These are phyloP conservation scores for Phrixothrix hirtus DNA, from an alignment of 2,888 invertebrate genomes.

Conservation along the genomic window DNA sequence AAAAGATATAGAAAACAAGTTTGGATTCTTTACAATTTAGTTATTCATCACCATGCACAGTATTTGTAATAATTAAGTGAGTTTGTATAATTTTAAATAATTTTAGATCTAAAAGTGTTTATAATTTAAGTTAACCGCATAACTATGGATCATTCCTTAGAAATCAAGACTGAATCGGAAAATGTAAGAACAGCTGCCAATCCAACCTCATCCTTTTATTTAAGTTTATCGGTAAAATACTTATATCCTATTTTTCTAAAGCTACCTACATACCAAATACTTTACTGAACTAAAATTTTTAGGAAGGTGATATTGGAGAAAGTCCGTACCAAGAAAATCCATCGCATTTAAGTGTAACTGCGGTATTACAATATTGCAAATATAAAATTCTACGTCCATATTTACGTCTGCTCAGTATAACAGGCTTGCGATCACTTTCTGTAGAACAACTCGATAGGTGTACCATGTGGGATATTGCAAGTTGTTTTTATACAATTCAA, in stretches of 20 bases:
- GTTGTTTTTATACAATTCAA: constrained; percentile 70
- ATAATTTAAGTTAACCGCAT: background rate
- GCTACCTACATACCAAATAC: too few relatives aligned
- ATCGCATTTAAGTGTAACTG: constrained; percentile 72
- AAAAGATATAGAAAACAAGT: constrained; percentile 9
- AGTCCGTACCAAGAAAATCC: constrained; percentile 58
- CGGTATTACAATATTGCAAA: constrained; percentile 80
- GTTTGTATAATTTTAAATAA: constrained; percentile 4
- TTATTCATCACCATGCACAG: constrained; percentile 15
- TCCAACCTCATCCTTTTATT: constrained; percentile 20
- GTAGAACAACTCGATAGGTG: constrained; percentile 66
- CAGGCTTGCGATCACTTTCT: constrained; percentile 73
- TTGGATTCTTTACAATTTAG: constrained; percentile 13
- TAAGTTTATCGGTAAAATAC: constrained; percentile 15
- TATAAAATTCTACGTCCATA: constrained; percentile 80
- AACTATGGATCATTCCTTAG: constrained; percentile 18
- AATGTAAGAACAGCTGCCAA: constrained; percentile 13
- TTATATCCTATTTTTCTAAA: too few relatives aligned
- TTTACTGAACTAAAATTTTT: too few relatives aligned
- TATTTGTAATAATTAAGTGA: constrained; percentile 14
- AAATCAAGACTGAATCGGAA: constrained; percentile 15
- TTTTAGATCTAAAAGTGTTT: background rate
- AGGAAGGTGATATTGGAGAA: constrained; percentile 74
- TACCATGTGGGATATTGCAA: constrained; percentile 63
- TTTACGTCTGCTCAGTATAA: constrained; percentile 70